Percentiles rank a stretch among this genome's conserved stretches.
Conservation (phyloP, 2,113 vertebrate species). For the Carollia perspicillata region DNA sequence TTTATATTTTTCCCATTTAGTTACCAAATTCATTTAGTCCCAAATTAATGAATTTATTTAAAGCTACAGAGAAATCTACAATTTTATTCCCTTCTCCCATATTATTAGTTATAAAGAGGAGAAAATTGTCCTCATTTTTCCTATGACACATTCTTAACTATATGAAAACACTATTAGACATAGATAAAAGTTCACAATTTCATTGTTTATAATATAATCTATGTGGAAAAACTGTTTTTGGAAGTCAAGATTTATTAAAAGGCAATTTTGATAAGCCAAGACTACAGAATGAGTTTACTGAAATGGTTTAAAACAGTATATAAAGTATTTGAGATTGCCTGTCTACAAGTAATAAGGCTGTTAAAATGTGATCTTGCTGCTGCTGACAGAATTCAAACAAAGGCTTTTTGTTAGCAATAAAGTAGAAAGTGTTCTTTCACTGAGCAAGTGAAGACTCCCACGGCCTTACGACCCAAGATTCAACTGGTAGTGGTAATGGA, state of each 20-base stretch:
- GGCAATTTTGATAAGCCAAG: conserved; percentile 13
- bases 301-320: conserved; percentile 33
- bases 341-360: neutral
- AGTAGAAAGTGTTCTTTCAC: neutral
- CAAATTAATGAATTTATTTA: conserved; percentile 33
- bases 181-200: conserved; percentile 37
- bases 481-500: neutral
- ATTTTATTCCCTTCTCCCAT: neutral
- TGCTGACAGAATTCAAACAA: neutral
- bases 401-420: neutral
- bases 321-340: conserved; percentile 6
- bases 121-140: neutral
- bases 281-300: conserved; percentile 16
- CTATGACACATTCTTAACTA: neutral
- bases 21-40: conserved; percentile 7
- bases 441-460: neutral
- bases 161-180: neutral
- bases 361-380: neutral
- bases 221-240: conserved; percentile 22
- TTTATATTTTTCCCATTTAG: conserved; percentile 21
- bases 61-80: conserved; percentile 32
- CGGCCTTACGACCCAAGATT: neutral
- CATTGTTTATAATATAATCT: neutral
- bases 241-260: conserved; percentile 34
- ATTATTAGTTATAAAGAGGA: conserved; percentile 2